Conservation (phyloP, 2,797 vertebrate species). For the Microctenopoma stevenorrisi region DNA sequence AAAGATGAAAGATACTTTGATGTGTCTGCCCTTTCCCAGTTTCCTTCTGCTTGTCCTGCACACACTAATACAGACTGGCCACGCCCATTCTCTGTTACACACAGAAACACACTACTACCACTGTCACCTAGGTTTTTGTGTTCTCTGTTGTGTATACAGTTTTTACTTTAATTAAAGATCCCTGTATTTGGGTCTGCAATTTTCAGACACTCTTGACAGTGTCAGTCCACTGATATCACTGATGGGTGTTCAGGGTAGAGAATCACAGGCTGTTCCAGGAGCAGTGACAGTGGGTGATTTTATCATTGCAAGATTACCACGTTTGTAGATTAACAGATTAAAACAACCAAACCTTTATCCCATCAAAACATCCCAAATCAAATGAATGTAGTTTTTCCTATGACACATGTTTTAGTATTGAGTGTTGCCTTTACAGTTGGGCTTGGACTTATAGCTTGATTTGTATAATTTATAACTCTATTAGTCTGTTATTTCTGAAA, state of each 20-base stretch:
- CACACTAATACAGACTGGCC: too few species aligned
- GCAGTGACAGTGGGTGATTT: conserved; percentile 42
- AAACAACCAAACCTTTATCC: conserved; percentile 26
- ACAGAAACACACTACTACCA: too few species aligned
- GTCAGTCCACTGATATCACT: conserved; percentile 63
- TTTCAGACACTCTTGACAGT: not conserved
- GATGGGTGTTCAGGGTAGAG: conserved; percentile 65
- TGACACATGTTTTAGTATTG: conserved; percentile 16
- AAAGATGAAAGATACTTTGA: conserved; percentile 72
- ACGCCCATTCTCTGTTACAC: too few species aligned
- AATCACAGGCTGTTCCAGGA: conserved; percentile 53
- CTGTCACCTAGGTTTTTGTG: too few species aligned
- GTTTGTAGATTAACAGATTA: conserved; percentile 30
- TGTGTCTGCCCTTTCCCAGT: too few species aligned
- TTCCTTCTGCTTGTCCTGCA: too few species aligned
- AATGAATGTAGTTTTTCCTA: conserved; percentile 28
- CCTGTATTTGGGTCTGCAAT: too few species aligned
- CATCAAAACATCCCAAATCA: not conserved
- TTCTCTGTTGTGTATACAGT: too few species aligned
- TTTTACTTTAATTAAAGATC: too few species aligned
- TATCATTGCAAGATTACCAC: conserved; percentile 47
- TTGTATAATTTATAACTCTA: conserved; percentile 64
- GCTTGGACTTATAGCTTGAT: conserved; percentile 36
- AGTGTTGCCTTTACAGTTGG: conserved; percentile 31
- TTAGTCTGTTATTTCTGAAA: conserved; percentile 65